phyloP scores from a whole-genome alignment of 1,140 invertebrate species.

The Scaptomyza hsui region DNA sequence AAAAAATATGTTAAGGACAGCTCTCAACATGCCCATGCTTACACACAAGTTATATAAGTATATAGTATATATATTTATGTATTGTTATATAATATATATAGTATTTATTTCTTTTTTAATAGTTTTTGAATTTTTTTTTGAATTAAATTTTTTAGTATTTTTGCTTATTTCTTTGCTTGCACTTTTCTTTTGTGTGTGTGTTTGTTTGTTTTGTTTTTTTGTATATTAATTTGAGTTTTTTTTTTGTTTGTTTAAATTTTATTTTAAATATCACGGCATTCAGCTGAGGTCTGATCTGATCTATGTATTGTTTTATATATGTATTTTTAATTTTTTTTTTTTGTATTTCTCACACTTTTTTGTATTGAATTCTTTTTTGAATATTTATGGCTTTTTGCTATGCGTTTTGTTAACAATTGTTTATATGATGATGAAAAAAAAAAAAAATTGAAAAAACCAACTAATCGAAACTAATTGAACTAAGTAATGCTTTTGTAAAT shows the following conservation, averaged over 20 bases:
- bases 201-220: slow-evolving; percentile 36
- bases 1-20: slow-evolving; percentile 21
- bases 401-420: slow-evolving; percentile 39
- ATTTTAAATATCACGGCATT: slow-evolving; percentile 83
- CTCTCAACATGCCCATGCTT: slow-evolving; percentile 28
- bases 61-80: slow-evolving; percentile 10
- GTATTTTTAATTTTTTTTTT: slow-evolving; percentile 44
- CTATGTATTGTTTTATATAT: slow-evolving; percentile 62
- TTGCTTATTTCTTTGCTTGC: slow-evolving; percentile 44
- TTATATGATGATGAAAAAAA: slow-evolving; percentile 11
- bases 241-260: slow-evolving; percentile 56
- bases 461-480: slow-evolving; percentile 26
- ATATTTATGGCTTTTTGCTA: slow-evolving; percentile 34
- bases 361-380: slow-evolving; percentile 1
- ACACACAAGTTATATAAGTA: slow-evolving; percentile 12
- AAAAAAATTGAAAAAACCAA: slow-evolving; percentile 4
- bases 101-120: slow-evolving; percentile 2
- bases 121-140: slow-evolving; percentile 37
- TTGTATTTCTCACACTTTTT: slow-evolving; percentile 40
- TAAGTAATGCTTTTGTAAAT: slow-evolving; percentile 20
- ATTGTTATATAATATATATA: background rate
- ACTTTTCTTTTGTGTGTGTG: slow-evolving; percentile 24
- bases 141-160: slow-evolving; percentile 37
- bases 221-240: slow-evolving; percentile 24
- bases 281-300: slow-evolving; percentile 83